Evolutionary conservation across 2,888 invertebrate genomes (phyloP), one percentile per base, ranked within the genome.

Genomic region (Blastobasis lacticolella): DNA sequence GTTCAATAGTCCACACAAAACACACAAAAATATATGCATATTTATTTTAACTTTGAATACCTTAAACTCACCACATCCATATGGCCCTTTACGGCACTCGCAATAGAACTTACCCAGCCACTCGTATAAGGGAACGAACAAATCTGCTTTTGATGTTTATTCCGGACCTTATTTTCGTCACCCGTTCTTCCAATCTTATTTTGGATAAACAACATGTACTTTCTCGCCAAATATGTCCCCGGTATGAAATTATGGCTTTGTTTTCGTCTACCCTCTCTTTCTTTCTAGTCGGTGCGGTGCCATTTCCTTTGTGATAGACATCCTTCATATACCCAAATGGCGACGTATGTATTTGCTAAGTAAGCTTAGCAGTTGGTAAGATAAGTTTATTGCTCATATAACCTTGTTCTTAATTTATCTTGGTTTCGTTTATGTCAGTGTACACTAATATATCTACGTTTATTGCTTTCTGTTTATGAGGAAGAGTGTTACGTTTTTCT

Each of bases 221-320:
- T 61, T 53, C 58, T 49, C 61, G 57, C 59, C 53, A 64, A 69
- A 71, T 66, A 71, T 65, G 63, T 62, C 60, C 54, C 59, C 61
- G 53, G 58, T 67, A 63, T 59, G 56, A 71, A 75, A 70, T 76
- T 76, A 80, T 78, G 59, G 65, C 67, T 67, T 75, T 81, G 78
- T 81, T 81, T 80, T 77, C 64, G 68, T 68, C 62, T 66, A 50
- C 52, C 55, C 56, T 54, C 50, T 45, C 45, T 50, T 40, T 52
- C 45, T 55, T 23, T 23, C 23, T 52, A 57, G 62, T 61, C 61
- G 62, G 57, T 61, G 62, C 56, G 52, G 49, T 50, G 38, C 43
- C 40, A 42, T 49, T 49, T 51, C 45, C 46, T 48, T 46, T 54
- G 46, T 54, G 48, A 54, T 49, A 42, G 51, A 46, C 49, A 49